Conservation (phyloP, 2,797 vertebrate genomes). For the Leptodon cayanensis region DNA sequence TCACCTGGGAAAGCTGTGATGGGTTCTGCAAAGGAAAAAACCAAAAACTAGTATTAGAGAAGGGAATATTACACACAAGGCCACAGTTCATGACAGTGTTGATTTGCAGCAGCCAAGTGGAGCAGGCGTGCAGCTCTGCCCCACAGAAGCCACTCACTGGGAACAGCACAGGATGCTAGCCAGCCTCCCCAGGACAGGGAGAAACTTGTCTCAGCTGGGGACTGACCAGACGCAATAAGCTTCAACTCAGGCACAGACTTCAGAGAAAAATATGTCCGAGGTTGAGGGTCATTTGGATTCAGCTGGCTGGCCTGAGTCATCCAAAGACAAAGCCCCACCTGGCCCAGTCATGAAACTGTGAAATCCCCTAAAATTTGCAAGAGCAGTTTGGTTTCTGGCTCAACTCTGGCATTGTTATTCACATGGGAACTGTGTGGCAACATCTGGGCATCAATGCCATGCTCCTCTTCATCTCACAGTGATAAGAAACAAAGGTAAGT, state of each 20-base stretch:
- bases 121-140: background rate
- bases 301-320: background rate
- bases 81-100: accelerated
- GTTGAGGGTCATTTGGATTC: background rate
- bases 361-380: background rate
- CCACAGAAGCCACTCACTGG: background rate
- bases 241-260: background rate
- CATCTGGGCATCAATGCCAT: background rate
- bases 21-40: constrained; percentile 81
- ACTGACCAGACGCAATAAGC: background rate
- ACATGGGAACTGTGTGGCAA: background rate
- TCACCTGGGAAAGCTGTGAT: constrained; percentile 90
- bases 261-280: background rate
- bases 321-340: background rate
- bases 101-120: accelerated
- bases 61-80: background rate
- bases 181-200: background rate
- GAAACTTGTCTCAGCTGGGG: background rate
- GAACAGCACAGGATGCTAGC: background rate
- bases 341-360: background rate
- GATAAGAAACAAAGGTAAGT: background rate
- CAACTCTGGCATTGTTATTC: background rate
- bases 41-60: background rate
- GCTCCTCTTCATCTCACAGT: background rate
- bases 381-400: background rate